Evolutionary conservation across 2,797 vertebrate genomes (phyloP).

Genomic region (Pangasius djambal): DNA sequence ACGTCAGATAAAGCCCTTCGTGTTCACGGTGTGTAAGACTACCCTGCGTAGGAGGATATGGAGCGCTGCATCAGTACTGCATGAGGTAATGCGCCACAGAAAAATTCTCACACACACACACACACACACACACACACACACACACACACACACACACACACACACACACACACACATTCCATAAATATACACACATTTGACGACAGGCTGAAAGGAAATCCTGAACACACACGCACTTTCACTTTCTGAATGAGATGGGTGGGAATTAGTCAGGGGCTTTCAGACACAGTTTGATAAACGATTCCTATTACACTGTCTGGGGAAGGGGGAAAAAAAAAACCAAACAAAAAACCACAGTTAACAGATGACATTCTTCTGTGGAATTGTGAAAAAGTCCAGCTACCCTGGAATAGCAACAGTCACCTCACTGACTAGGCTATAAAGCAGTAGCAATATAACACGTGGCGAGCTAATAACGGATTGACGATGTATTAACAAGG

Average conservation of each 20-base stretch:
- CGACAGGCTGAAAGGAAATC: neutral
- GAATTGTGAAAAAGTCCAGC: neutral
- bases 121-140: neutral
- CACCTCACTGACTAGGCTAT: neutral
- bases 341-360: neutral
- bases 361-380: neutral
- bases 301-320: neutral
- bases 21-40: neutral
- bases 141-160: neutral
- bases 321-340: neutral
- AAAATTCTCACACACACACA: too few relatives aligned
- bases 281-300: neutral
- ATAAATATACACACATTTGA: neutral
- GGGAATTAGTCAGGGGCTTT: neutral
- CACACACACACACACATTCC: neutral
- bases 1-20: neutral
- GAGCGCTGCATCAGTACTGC: neutral
- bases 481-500: neutral
- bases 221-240: slow-evolving; percentile 18
- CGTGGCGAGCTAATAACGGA: neutral
- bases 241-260: slow-evolving; percentile 7
- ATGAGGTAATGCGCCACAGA: slow-evolving; percentile 5
- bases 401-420: neutral
- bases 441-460: neutral
- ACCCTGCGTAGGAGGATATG: neutral